These are phyloP conservation scores for Atherix ibis DNA, from an alignment of 2,888 invertebrate species.

Conservation along the genomic window DNA sequence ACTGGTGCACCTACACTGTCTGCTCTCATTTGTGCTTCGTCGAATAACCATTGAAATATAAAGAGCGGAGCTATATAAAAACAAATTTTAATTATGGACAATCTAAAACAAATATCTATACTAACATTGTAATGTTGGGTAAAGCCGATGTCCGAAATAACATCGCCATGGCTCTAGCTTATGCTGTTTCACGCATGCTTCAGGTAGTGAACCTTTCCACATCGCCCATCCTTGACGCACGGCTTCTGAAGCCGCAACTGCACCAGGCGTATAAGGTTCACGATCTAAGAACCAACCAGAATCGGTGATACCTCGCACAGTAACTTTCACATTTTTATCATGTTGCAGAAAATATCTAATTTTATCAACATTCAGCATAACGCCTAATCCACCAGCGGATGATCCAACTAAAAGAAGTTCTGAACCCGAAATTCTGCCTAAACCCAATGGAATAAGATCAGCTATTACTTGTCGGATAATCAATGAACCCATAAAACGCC, in stretches of 20 bases:
- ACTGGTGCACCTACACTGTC: constrained; percentile 83
- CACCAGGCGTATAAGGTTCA: constrained; percentile 51
- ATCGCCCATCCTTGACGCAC: constrained; percentile 59
- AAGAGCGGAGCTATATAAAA: constrained; percentile 56
- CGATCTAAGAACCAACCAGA: constrained; percentile 92
- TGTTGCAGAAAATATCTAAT: constrained; percentile 55
- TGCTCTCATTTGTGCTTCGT: constrained; percentile 85
- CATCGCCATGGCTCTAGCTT: constrained; percentile 72
- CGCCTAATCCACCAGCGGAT: constrained; percentile 89
- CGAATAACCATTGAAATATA: constrained; percentile 89
- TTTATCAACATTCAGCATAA: constrained; percentile 76
- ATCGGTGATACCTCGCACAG: constrained; percentile 74
- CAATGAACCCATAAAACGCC: constrained; percentile 74
- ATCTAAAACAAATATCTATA: constrained; percentile 6
- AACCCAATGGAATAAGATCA: constrained; percentile 38
- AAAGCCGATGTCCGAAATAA: constrained; percentile 79
- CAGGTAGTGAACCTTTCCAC: constrained; percentile 69
- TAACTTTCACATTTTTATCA: constrained; percentile 40
- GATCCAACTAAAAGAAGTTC: constrained; percentile 68
- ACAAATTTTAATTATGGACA: not conserved
- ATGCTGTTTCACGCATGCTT: constrained; percentile 54
- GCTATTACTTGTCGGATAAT: constrained; percentile 60
- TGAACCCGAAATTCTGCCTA: constrained; percentile 54
- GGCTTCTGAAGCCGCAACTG: constrained; percentile 45
- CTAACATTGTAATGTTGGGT: constrained; percentile 67